phyloP scores from a whole-genome alignment of 2,888 invertebrate genomes.

The Dolichopus griseipennis region DNA sequence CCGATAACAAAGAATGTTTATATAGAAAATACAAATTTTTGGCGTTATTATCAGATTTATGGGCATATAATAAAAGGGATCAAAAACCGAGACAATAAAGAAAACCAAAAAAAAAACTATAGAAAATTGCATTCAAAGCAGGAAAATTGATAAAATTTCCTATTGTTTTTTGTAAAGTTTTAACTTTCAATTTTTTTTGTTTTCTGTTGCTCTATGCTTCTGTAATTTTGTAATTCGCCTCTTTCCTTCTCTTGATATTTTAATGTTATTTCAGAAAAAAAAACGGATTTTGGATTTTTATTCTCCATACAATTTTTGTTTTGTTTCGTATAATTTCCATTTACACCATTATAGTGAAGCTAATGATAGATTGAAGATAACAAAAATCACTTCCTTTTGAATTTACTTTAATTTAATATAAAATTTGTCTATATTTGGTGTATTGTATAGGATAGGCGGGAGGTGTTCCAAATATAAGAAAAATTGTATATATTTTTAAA shows the following conservation, averaged over 20 bases:
- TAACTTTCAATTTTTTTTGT: not conserved
- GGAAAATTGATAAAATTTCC: slow-evolving; percentile 4
- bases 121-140: not conserved
- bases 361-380: not conserved
- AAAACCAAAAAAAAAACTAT: not conserved
- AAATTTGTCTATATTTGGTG: not conserved
- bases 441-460: no score
- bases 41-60: not conserved
- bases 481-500: no score
- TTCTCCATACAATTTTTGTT: not conserved
- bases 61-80: not conserved
- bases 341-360: not conserved
- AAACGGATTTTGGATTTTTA: not conserved
- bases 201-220: not conserved
- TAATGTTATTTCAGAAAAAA: not conserved
- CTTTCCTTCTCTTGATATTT: not conserved
- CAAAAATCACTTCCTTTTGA: not conserved
- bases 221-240: not conserved
- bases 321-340: not conserved
- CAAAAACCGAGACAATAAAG: not conserved
- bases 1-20: not conserved
- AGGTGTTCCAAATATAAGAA: no score
- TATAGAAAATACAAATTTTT: not conserved
- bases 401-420: not conserved
- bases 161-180: not conserved